Conservation (phyloP, 2,113 vertebrate species). For the Lathamus discolor region DNA sequence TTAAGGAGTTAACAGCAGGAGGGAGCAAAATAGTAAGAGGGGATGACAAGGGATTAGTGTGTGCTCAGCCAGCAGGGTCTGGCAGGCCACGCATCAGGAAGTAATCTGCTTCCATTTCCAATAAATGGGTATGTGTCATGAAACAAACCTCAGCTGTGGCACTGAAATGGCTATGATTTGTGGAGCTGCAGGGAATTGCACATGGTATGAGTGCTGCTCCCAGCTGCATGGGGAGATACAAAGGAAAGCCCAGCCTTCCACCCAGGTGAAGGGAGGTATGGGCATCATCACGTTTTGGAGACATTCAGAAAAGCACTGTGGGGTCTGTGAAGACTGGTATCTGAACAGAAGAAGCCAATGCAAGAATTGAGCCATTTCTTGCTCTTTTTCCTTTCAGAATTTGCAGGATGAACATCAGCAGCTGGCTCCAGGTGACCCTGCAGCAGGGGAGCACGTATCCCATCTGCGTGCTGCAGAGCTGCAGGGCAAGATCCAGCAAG, state of each 20-base stretch:
- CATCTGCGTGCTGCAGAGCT: slow-evolving; percentile 75
- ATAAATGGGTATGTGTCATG: background rate
- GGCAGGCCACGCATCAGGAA: background rate
- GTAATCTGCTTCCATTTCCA: background rate
- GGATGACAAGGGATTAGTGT: slow-evolving; percentile 25
- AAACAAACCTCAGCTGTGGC: background rate
- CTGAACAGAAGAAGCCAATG: background rate
- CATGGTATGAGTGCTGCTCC: fast-evolving
- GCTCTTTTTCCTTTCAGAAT: background rate
- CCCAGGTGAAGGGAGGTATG: fast-evolving
- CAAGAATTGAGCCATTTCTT: background rate
- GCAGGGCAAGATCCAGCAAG: slow-evolving; percentile 81
- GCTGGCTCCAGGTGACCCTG: slow-evolving; percentile 52
- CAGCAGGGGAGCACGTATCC: slow-evolving; percentile 62
- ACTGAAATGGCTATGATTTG: background rate
- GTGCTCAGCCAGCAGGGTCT: background rate
- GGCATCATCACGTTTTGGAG: background rate
- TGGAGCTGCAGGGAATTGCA: background rate
- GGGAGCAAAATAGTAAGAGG: background rate
- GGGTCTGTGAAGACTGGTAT: background rate
- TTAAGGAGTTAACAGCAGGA: background rate
- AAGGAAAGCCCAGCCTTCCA: background rate
- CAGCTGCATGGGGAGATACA: background rate
- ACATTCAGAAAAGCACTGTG: background rate
- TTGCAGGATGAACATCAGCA: slow-evolving; percentile 49